Base-by-base conservation (phyloP, 2,113 vertebrate genomes). In the Percina caprodes region DNA sequence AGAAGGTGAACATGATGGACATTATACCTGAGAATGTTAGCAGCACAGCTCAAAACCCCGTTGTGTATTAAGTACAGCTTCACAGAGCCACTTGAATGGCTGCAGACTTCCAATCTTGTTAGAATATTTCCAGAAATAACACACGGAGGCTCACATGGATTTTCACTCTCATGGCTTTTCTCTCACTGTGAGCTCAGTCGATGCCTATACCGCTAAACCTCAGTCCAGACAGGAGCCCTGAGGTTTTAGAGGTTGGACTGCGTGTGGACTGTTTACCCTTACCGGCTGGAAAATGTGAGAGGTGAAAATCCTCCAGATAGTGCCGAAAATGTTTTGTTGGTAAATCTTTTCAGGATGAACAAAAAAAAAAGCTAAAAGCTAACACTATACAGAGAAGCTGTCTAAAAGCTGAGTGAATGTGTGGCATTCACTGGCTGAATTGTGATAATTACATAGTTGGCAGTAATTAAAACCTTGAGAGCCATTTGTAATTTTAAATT, bases 371-470 rank as follows among this genome's bases (percentile, higher is more conserved):
- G n/a, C n/a, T 3, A 42, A 48, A 9, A 39, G 23, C 56, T 18
- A 62, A 66, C 33, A 30, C 0, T 14, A 6, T 16, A 14, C 52
- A 23, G 21, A 60, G 72, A 45, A 21, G 46, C 42, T 3, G 21
- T 15, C 33, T 18, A 13, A 66, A 68, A 16, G 23, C 24, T 42
- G 39, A 77, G n/a, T 33, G 35, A 35, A 77, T 74, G 35, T 39
- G 0, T 70, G 72, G 63, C 68, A 77, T 80, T 85, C 60, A 35
- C 24, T 4, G 51, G 33, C 52, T 86, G 67, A 88, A 85, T 79
- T 80, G 26, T 71, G 26, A n/a, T 85, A 89, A 88, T 89, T 91
- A 82, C 76, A 88, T 8, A 76, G 69, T 60, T 39, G 55, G 60
- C 11, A 6, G 55, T 68, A 79, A 86, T 87, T 77, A 86, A 89